phyloP scores from a whole-genome alignment of 2,797 vertebrate species.

The Lithobates sylvaticus region DNA sequence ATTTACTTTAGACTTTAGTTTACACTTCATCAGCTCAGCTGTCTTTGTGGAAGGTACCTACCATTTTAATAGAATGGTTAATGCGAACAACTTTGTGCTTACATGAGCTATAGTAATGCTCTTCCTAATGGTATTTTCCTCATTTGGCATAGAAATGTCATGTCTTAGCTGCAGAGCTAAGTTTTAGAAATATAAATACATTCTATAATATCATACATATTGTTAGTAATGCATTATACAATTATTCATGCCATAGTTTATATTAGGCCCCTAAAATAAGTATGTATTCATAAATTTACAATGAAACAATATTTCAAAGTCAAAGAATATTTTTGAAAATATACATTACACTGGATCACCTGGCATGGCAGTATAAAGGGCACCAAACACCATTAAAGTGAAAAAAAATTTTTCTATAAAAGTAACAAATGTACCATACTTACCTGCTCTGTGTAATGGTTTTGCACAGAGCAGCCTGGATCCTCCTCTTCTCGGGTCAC shows the following conservation, averaged over 20 bases:
- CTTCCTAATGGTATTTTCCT: not conserved
- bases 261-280: too few relatives aligned
- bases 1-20: conserved; percentile 11
- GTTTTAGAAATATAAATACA: not conserved
- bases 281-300: not conserved
- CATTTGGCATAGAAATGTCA: not conserved
- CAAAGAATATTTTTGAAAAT: not conserved
- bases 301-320: not conserved
- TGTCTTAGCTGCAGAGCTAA: too few relatives aligned
- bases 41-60: not conserved
- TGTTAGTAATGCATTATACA: not conserved
- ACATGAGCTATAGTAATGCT: not conserved
- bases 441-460: too few relatives aligned
- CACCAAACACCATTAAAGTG: too few relatives aligned
- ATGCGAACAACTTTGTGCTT: not conserved
- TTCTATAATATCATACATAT: not conserved
- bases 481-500: too few relatives aligned
- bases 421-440: too few relatives aligned
- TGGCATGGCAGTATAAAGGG: too few relatives aligned
- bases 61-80: conserved; percentile 1
- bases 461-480: too few relatives aligned
- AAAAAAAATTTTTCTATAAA: too few relatives aligned
- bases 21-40: conserved; percentile 12
- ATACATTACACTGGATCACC: not conserved
- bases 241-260: too few relatives aligned